Percentiles rank a stretch among this genome's conserved stretches.
Evolutionary conservation across 1,140 invertebrate genomes (phyloP).

Genomic region (Drosophila micromelanica): DNA sequence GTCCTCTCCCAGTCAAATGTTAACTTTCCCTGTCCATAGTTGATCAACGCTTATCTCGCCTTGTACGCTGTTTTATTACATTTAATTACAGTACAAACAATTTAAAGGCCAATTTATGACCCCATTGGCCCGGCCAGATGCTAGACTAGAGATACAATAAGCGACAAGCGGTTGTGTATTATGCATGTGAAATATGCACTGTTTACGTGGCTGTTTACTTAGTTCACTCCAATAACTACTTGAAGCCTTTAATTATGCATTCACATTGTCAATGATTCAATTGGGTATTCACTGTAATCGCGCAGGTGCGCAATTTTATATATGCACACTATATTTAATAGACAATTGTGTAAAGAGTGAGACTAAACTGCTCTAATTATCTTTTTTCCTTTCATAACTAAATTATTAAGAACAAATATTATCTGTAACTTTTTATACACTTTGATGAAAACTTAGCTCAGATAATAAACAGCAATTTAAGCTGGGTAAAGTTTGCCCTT

Average conservation of each 20-base stretch:
- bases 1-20: background rate
- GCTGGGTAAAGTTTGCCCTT: too few species aligned
- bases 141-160: slow-evolving; percentile 25
- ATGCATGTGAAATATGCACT: background rate
- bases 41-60: background rate
- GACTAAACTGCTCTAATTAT: too few species aligned
- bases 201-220: background rate
- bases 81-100: slow-evolving; percentile 68
- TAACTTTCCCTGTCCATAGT: background rate
- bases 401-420: too few species aligned
- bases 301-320: too few species aligned
- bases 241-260: slow-evolving; percentile 17
- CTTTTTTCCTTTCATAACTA: too few species aligned
- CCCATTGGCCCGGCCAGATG: slow-evolving; percentile 52
- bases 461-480: too few species aligned
- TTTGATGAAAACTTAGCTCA: too few species aligned
- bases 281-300: too few species aligned
- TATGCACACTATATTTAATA: too few species aligned
- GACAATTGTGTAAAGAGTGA: too few species aligned
- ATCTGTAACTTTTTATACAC: too few species aligned
- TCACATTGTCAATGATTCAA: background rate
- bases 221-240: background rate
- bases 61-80: slow-evolving; percentile 53
- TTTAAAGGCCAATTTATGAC: slow-evolving; percentile 69
- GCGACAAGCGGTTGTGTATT: too few species aligned